These are phyloP conservation scores for Edolisoma coerulescens DNA, from an alignment of 2,113 vertebrate species.

Conservation along the genomic window DNA sequence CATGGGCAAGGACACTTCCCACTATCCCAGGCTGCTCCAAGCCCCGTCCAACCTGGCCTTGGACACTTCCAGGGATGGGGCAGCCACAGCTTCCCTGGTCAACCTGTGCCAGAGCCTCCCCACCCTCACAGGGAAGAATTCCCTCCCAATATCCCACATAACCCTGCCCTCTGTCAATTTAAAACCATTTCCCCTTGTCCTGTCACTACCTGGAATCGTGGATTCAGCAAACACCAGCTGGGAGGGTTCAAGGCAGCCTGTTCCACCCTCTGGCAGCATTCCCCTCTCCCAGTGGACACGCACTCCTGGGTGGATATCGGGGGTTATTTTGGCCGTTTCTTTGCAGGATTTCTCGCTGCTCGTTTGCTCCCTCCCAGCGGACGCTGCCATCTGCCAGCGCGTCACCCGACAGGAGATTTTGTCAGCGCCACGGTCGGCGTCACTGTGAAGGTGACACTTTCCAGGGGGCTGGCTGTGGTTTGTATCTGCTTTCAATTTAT, in stretches of 20 bases:
- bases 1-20: background rate
- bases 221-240: background rate
- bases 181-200: background rate
- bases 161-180: background rate
- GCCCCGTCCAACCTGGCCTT: background rate
- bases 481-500: background rate
- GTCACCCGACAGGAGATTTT: slow-evolving; percentile 65
- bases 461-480: slow-evolving; percentile 22
- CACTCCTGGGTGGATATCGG: rapidly evolving
- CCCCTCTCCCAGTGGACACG: background rate
- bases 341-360: slow-evolving; percentile 40
- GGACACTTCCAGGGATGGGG: background rate
- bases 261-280: rapidly evolving
- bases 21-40: rapidly evolving
- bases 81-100: background rate
- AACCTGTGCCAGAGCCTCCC: rapidly evolving
- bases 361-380: slow-evolving; percentile 43
- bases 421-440: slow-evolving; percentile 63
- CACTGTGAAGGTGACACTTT: slow-evolving; percentile 77
- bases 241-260: background rate
- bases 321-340: background rate
- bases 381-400: slow-evolving; percentile 71
- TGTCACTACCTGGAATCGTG: rapidly evolving
- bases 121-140: background rate
- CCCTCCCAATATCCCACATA: background rate